These are phyloP conservation scores for Drosophila sproati DNA, from an alignment of 1,140 invertebrate species.

Conservation along the genomic window DNA sequence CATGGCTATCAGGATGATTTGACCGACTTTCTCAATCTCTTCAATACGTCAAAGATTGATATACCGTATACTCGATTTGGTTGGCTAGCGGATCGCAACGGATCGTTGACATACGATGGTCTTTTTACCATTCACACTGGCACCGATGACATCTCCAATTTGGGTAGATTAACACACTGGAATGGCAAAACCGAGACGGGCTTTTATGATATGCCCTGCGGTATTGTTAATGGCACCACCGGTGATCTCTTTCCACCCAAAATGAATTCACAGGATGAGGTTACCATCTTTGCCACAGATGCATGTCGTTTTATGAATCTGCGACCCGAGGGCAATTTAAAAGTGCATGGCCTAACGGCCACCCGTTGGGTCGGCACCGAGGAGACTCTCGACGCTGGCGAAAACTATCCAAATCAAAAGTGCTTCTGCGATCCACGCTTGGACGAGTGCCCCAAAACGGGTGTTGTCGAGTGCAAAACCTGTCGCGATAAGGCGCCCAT, in stretches of 20 bases:
- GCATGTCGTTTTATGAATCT: constrained; percentile 88
- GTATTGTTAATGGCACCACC: constrained; percentile 88
- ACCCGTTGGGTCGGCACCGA: constrained; percentile 87
- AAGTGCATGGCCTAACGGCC: constrained; percentile 86
- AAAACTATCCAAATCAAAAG: constrained; percentile 86
- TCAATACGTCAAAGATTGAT: constrained; percentile 86
- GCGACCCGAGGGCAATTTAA: constrained; percentile 56
- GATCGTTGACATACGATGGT: constrained; percentile 89
- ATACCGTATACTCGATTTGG: constrained; percentile 90
- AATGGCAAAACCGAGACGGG: constrained; percentile 86
- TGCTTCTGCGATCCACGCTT: constrained; percentile 86
- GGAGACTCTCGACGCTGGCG: constrained; percentile 89
- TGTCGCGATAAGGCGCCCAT: constrained; percentile 91
- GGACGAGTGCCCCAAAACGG: constrained; percentile 85
- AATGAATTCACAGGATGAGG: constrained; percentile 85
- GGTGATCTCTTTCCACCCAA: constrained; percentile 92
- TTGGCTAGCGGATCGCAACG: constrained; percentile 92
- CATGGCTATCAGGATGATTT: constrained; percentile 90
- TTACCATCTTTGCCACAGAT: constrained; percentile 89
- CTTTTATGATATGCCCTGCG: constrained; percentile 87
- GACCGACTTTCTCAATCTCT: constrained; percentile 86
- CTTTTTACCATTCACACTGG: constrained; percentile 91
- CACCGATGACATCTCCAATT: constrained; percentile 86
- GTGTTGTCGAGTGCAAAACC: constrained; percentile 88
- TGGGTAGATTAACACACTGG: constrained; percentile 89